Evolutionary conservation across 1,140 invertebrate genomes (phyloP).

Genomic region (Ctenoplectra terminalis): DNA sequence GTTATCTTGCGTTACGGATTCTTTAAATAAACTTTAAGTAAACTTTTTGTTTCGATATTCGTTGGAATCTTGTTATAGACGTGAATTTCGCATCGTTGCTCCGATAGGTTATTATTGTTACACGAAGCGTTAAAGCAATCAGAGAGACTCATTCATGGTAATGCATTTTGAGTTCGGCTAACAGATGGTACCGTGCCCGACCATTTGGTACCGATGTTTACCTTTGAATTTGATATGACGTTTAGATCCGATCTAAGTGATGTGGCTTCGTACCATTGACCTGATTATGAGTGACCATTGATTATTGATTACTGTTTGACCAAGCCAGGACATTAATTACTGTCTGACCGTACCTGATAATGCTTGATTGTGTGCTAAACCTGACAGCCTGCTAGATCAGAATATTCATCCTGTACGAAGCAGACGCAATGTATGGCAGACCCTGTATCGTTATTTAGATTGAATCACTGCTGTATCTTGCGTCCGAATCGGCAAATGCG

Average conservation of each 20-base stretch:
- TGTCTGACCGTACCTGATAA: slow-evolving; percentile 66
- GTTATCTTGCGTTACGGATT: too few species aligned
- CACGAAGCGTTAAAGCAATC: not conserved
- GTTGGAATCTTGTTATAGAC: not conserved
- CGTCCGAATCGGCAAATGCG: slow-evolving; percentile 15
- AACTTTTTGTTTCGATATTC: too few species aligned
- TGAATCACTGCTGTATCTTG: slow-evolving; percentile 23
- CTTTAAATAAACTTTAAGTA: too few species aligned
- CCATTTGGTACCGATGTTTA: slow-evolving; percentile 32
- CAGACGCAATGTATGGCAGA: slow-evolving; percentile 57
- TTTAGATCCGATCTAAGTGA: slow-evolving; percentile 57
- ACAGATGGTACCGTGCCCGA: not conserved
- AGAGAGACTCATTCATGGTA: not conserved
- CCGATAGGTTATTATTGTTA: too few species aligned
- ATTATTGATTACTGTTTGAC: slow-evolving; percentile 70
- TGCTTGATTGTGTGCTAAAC: slow-evolving; percentile 69
- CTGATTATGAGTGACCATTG: slow-evolving; percentile 69
- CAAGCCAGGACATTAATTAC: slow-evolving; percentile 66
- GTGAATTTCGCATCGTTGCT: too few species aligned
- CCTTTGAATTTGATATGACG: slow-evolving; percentile 50
- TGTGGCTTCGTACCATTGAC: slow-evolving; percentile 58
- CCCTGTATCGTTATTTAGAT: slow-evolving; percentile 56
- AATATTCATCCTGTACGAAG: slow-evolving; percentile 62
- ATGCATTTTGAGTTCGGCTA: not conserved
- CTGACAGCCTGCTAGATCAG: slow-evolving; percentile 62